phyloP scores from a whole-genome alignment of 1,140 invertebrate species.

The Hormaphis cornu region DNA sequence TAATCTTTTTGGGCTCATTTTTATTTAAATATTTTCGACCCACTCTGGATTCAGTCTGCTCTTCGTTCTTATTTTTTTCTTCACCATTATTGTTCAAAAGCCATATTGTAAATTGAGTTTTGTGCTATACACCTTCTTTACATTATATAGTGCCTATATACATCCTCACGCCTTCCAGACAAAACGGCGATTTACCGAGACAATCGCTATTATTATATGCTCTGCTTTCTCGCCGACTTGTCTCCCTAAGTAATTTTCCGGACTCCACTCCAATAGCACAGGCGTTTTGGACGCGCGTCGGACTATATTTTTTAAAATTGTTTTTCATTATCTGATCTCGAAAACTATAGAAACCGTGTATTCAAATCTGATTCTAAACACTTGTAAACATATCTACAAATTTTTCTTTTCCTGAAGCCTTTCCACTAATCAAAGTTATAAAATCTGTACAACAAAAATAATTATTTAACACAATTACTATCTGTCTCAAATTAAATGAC shows the following conservation, averaged over 20 bases:
- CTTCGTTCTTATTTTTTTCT: conserved; percentile 10
- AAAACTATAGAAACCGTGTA: too few species aligned
- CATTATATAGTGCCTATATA: too few species aligned
- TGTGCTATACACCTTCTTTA: conserved; percentile 18
- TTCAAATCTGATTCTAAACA: too few species aligned
- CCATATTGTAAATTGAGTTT: conserved; percentile 30
- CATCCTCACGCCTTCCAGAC: conserved; percentile 1
- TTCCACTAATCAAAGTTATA: too few species aligned
- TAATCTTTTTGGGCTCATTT: conserved; percentile 8
- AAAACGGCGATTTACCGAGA: conserved; percentile 13
- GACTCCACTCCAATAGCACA: background rate
- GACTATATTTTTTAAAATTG: background rate
- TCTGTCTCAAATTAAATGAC: too few species aligned
- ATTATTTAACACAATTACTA: too few species aligned
- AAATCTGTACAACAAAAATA: too few species aligned
- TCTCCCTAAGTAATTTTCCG: conserved; percentile 17
- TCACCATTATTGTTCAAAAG: background rate
- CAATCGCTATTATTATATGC: conserved; percentile 14
- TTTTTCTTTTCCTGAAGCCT: too few species aligned
- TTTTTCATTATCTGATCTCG: too few species aligned
- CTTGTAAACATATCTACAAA: too few species aligned
- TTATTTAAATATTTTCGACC: conserved; percentile 22
- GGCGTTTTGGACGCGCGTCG: background rate
- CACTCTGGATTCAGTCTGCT: too few species aligned
- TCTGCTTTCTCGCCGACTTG: background rate